Conservation (phyloP, 2,888 invertebrate genomes). For the Parnassius apollo region DNA sequence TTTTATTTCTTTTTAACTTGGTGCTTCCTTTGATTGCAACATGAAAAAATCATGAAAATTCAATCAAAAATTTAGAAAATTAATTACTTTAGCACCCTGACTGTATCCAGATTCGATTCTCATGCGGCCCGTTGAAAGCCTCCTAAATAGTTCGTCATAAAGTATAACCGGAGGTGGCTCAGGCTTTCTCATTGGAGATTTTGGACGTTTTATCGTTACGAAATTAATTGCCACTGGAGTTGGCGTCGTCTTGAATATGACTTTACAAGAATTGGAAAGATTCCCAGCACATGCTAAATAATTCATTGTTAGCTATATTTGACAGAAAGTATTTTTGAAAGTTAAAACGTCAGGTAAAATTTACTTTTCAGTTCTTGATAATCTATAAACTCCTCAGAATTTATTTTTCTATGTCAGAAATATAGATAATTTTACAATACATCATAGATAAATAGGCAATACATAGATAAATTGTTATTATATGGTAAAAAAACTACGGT, state of each 20-base stretch:
- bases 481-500: no score
- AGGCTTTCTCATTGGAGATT: constrained; percentile 36
- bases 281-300: constrained; percentile 54
- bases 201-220: constrained; percentile 29
- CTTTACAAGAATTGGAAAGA: constrained; percentile 47
- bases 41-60: no score
- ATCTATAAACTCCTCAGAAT: no score
- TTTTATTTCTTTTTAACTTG: no score
- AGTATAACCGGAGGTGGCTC: constrained; percentile 31
- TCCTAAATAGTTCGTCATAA: constrained; percentile 23
- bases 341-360: no score
- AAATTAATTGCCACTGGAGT: constrained; percentile 42
- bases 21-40: no score
- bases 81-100: constrained; percentile 31
- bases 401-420: no score
- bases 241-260: constrained; percentile 56
- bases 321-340: no score
- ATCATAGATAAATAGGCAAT: no score
- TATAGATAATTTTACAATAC: no score
- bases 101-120: constrained; percentile 40
- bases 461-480: no score
- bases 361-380: no score
- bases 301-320: constrained; percentile 47
- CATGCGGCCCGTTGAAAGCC: constrained; percentile 43
- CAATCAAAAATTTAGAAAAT: constrained; percentile 27